Evolutionary conservation across 1,140 invertebrate genomes (phyloP).

Genomic region (Cecropterus lyciades): DNA sequence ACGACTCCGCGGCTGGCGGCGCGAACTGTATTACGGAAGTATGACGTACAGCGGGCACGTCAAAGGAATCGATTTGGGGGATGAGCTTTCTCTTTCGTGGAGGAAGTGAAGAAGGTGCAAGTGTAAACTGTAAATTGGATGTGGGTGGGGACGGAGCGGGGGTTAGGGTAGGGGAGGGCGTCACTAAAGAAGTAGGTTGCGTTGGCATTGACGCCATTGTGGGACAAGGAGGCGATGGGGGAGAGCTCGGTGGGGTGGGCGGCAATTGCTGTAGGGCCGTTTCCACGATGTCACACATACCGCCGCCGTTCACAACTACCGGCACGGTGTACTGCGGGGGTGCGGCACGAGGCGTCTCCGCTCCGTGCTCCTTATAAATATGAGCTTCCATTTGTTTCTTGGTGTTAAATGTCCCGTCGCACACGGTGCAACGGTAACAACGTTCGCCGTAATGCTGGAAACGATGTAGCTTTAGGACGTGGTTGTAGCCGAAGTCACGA

Average conservation of each 20-base stretch:
- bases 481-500: conserved; percentile 92
- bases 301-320: conserved; percentile 85
- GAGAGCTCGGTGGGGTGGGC: conserved; percentile 88
- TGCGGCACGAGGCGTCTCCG: conserved; percentile 82
- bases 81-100: conserved; percentile 92
- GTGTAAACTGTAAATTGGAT: conserved; percentile 78
- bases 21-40: conserved; percentile 94
- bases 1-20: conserved; percentile 81
- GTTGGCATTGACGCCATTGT: conserved; percentile 41
- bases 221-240: conserved; percentile 76
- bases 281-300: conserved; percentile 89
- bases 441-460: conserved; percentile 96
- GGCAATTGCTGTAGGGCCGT: conserved; percentile 87
- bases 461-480: conserved; percentile 94
- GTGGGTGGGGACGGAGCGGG: conserved; percentile 53
- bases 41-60: conserved; percentile 83
- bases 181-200: conserved; percentile 33
- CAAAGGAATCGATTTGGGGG: conserved; percentile 66
- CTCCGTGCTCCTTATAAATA: conserved; percentile 93
- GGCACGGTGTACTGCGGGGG: conserved; percentile 59
- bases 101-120: conserved; percentile 88
- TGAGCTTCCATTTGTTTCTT: conserved; percentile 95
- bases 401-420: conserved; percentile 94
- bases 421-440: conserved; percentile 96
- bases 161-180: conserved; percentile 42